Evolutionary conservation across 37 sponge, comb jelly and placozoan species (phyloP), one percentile per base, ranked within the genome.

Genomic region (Ianthella basta): DNA sequence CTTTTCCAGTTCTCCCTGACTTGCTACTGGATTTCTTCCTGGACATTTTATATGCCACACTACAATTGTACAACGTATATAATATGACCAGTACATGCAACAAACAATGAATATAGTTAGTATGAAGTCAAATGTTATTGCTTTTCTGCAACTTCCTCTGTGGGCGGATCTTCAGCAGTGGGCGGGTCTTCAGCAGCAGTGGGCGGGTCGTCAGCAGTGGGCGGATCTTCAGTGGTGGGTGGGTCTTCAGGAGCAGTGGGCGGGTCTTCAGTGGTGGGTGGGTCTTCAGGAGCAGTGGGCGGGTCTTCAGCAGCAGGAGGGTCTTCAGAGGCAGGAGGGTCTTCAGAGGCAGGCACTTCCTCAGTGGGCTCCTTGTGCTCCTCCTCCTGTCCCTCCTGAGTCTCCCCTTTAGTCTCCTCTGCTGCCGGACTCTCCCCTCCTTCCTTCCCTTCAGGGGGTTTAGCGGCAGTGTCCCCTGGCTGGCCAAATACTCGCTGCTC

Each of bases 401-500:
- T 16, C 40, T 38, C 78, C 12, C 20, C 78, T 75, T 75, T 39
- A 44, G 14, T 24, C 8, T 24, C 21, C 40, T 41, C 54, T 19
- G 32, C 41, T 10, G 44, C 44, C 25, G 54, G 64, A 4, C 27
- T 5, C 27, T 44, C 50, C 40, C 16, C 78, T 36, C 20, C 78
- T 41, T 75, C 40, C 44, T 18, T 15, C n/a, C 12, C 1, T 75
- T 75, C 54, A 1, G 14, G 23, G 5, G 44, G 5, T 10, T 50
- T 4, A 4, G 12, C 24, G 13, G 20, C 24, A 32, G 32, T 24
- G 2, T 41, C 4, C 44, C n/a, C 78, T 1, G 25, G 25, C 54
- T 75, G 78, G 15, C 78, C 78, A 41, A 75, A 75, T 50, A 75
- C 78, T 15, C 78, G 37, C 54, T 83, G 67, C n/a, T 60, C 81